These are phyloP conservation scores for Kradibia gibbosae DNA, from an alignment of 1,140 invertebrate genomes.

Conservation along the genomic window DNA sequence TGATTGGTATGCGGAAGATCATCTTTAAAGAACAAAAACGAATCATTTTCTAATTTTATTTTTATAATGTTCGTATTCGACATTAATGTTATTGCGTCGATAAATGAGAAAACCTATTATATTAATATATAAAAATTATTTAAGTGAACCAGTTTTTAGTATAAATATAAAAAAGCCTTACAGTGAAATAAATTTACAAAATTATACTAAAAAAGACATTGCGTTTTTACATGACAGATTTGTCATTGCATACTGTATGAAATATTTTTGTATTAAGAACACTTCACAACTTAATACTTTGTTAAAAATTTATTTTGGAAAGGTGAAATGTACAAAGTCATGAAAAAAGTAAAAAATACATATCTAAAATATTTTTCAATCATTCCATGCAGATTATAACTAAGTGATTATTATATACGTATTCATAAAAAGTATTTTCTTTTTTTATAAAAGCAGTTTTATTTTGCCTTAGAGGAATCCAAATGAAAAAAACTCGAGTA, in stretches of 20 bases:
- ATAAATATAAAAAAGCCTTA: neutral
- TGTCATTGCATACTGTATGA: neutral
- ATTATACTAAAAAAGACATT: neutral
- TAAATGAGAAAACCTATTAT: too few relatives aligned
- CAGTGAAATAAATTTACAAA: neutral
- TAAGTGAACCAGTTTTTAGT: too few relatives aligned
- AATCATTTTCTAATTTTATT: too few relatives aligned
- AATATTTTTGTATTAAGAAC: neutral
- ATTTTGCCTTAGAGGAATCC: too few relatives aligned
- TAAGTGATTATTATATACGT: too few relatives aligned
- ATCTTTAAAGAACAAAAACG: neutral
- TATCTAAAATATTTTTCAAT: too few relatives aligned
- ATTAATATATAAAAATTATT: too few relatives aligned
- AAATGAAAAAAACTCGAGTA: neutral
- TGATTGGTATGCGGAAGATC: neutral
- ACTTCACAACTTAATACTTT: neutral
- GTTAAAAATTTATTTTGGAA: conserved; percentile 21
- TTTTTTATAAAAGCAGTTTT: too few relatives aligned
- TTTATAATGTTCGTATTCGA: too few relatives aligned
- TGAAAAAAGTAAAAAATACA: neutral
- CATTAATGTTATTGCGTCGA: too few relatives aligned
- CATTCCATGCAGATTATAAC: too few relatives aligned
- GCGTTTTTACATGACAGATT: conserved; percentile 4
- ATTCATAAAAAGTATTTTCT: too few relatives aligned
- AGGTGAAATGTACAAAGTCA: conserved; percentile 20